These are phyloP conservation scores for Ramazzottius varieornatus DNA, from an alignment of 2,888 invertebrate species.

Conservation along the genomic window DNA sequence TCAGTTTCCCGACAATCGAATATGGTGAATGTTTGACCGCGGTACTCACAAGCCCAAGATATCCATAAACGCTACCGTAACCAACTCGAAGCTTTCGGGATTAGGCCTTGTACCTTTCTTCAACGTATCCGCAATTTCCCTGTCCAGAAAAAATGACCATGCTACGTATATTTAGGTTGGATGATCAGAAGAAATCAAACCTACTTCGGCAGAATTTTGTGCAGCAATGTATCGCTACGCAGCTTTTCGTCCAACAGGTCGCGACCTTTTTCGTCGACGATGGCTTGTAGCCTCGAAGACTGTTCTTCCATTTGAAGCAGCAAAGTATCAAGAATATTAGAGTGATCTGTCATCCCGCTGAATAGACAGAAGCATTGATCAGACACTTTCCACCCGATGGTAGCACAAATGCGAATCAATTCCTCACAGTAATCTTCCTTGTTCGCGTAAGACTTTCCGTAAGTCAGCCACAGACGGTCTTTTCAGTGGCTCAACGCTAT, in stretches of 20 bases:
- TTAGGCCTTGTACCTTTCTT: background rate
- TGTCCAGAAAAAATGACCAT: background rate
- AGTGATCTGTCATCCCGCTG: background rate
- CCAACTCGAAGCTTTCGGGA: background rate
- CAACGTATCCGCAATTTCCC: background rate
- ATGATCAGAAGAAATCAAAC: background rate
- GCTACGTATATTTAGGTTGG: background rate
- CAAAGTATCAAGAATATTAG: background rate
- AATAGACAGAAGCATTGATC: background rate
- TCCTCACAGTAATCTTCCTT: background rate
- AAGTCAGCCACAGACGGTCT: background rate
- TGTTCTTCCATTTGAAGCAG: background rate
- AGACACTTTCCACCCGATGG: background rate
- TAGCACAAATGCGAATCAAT: background rate
- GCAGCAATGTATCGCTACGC: background rate
- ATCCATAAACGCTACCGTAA: background rate
- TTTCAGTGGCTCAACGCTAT: background rate
- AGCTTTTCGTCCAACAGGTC: background rate
- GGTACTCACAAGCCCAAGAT: background rate
- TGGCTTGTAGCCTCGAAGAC: background rate
- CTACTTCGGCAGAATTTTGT: background rate
- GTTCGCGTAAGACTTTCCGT: background rate
- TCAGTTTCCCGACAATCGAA: background rate
- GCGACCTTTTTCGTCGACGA: background rate
- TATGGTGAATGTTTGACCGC: background rate